Evolutionary conservation across 2,797 vertebrate genomes (phyloP).

Genomic region (Galagoides demidoff): DNA sequence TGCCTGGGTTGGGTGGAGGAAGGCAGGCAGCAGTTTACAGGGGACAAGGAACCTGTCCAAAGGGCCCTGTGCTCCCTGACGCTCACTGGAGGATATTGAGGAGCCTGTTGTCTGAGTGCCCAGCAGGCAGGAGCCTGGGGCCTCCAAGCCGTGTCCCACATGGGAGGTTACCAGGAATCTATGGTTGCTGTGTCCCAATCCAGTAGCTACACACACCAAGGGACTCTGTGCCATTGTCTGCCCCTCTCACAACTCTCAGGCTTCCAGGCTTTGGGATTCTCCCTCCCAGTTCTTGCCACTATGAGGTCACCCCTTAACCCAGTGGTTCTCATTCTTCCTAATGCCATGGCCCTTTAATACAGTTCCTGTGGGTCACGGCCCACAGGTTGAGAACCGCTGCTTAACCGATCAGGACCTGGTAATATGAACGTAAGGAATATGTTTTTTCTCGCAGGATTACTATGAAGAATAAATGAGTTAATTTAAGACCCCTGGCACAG

Average conservation of each 20-base stretch:
- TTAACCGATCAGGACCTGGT: background rate
- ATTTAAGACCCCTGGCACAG: background rate
- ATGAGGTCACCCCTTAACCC: background rate
- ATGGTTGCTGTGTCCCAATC: fast-evolving
- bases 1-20: background rate
- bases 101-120: background rate
- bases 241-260: background rate
- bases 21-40: background rate
- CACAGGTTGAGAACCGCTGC: too few species aligned
- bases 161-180: background rate
- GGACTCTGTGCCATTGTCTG: background rate
- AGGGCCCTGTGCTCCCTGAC: background rate
- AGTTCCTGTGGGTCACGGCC: too few species aligned
- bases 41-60: background rate
- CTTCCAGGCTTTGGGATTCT: background rate
- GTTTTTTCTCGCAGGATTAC: background rate
- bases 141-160: fast-evolving
- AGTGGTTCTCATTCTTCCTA: too few species aligned
- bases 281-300: background rate
- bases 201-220: background rate
- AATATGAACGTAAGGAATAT: background rate
- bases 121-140: too few species aligned
- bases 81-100: background rate
- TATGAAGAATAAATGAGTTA: background rate
- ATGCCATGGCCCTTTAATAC: too few species aligned